Base-by-base conservation (phyloP, 2,888 invertebrate species). In the Heteromyza rotundicornis region DNA sequence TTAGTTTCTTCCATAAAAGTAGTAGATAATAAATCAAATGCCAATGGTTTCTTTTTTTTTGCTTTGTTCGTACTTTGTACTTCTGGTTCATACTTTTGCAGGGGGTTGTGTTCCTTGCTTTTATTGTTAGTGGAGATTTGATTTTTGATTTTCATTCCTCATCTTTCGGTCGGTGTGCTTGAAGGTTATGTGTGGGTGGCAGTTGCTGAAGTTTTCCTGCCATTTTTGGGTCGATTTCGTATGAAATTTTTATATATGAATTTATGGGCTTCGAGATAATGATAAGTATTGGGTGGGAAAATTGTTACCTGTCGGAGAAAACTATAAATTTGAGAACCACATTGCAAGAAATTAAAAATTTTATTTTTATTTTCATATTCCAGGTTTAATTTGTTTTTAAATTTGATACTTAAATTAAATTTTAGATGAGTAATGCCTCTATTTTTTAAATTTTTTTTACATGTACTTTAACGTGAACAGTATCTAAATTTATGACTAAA, bases 1-100 rank as follows among this genome's bases (percentile, higher is more conserved):
- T 27, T 27, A 40, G 14, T 14, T 40, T 40, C 40, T 7, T n/a
- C 40, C 5, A 40, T 3, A 40, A 40, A 40, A 40, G 40, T 40
- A 40, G 40, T 40, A 7, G 40, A 40, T 70, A 52, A 75, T 75
- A 75, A 77, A 77, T 77, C 77, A 75, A 77, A 77, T 75, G 77
- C 77, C 77, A 67, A n/a, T n/a, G n/a, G n/a, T n/a, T n/a, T n/a
- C n/a, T 77, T 75, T 74, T 71, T 57, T 20, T 3, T 32, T 23
- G 7, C 64, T 47, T 8, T 50, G 8, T 3, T 16, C 19, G 17
- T 50, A 14, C 49, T 20, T 49, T 49, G 14, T 49, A 7, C 20
- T 22, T 49, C 14, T 49, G 24, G n/a, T 40, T 5, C 27, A 17
- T 23, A 10, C 1, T 0, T 23, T 53, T 19, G 35, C 14, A 16